These are phyloP conservation scores for Dendrophyllia cribrosa DNA, from an alignment of 64 coral and sea anemone genomes.

Conservation along the genomic window DNA sequence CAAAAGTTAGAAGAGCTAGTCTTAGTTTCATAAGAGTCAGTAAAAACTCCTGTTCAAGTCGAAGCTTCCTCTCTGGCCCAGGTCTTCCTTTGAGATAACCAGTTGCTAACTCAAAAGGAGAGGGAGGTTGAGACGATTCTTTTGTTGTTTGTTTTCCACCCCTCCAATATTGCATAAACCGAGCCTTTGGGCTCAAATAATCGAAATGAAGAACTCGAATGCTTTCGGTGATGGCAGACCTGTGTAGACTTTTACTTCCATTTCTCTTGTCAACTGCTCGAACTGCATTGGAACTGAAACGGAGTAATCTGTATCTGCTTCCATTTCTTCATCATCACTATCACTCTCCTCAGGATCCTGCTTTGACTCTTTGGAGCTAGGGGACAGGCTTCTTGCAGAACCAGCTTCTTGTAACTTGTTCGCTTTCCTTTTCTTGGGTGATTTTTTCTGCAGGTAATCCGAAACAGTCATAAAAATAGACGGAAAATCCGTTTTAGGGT, in stretches of 20 bases:
- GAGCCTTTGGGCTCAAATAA: slow-evolving; percentile 55
- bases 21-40: slow-evolving; percentile 76
- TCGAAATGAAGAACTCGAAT: slow-evolving; percentile 70
- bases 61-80: slow-evolving; percentile 14
- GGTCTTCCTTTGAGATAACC: not conserved
- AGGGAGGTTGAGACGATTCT: slow-evolving; percentile 41
- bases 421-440: slow-evolving; percentile 51
- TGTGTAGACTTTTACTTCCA: slow-evolving; percentile 56
- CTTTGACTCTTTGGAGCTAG: not conserved
- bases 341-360: not conserved
- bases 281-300: slow-evolving; percentile 63
- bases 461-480: slow-evolving; percentile 52
- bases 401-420: not conserved
- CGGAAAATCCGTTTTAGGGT: slow-evolving; percentile 54
- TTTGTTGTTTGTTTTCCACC: slow-evolving; percentile 60
- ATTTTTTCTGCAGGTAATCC: not conserved
- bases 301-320: slow-evolving; percentile 8
- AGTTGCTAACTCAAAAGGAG: not conserved
- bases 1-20: slow-evolving; percentile 38
- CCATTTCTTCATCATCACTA: slow-evolving; percentile 1
- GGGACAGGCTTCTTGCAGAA: not conserved
- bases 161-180: slow-evolving; percentile 77
- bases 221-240: slow-evolving; percentile 65
- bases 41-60: slow-evolving; percentile 60
- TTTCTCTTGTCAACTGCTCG: slow-evolving; percentile 65